Conservation (phyloP, 1,140 invertebrate genomes). For the Listronotus oregonensis region DNA sequence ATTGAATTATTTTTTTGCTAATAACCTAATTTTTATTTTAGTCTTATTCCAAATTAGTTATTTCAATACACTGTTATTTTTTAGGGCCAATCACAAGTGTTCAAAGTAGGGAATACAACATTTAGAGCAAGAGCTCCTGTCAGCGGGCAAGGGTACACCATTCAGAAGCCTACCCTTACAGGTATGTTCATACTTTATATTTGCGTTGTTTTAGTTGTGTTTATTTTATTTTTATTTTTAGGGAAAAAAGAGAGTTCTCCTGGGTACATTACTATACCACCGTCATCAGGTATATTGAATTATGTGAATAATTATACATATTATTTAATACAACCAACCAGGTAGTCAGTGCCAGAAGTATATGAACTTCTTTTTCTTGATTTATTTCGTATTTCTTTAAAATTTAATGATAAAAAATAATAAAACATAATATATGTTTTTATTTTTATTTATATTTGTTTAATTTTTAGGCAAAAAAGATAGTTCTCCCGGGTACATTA, state of each 20-base stretch:
- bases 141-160: neutral
- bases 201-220: neutral
- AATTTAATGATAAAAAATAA: too few species aligned
- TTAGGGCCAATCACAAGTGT: neutral
- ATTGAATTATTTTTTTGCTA: too few species aligned
- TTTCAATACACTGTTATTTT: too few species aligned
- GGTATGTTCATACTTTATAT: constrained; percentile 8
- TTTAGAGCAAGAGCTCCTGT: constrained; percentile 8
- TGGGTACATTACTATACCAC: constrained; percentile 7
- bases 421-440: neutral
- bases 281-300: constrained; percentile 9
- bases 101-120: constrained; percentile 25
- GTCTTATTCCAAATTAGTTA: too few species aligned
- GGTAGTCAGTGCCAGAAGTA: too few species aligned
- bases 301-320: too few species aligned
- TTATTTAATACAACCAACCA: too few species aligned
- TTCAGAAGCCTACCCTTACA: neutral
- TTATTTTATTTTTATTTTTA: neutral
- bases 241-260: neutral
- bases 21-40: too few species aligned
- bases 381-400: too few species aligned
- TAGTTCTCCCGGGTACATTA: neutral
- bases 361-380: too few species aligned
- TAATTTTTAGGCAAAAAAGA: constrained; percentile 1
- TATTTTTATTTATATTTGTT: constrained; percentile 1